Conservation (phyloP, 2,797 vertebrate genomes). For the Acanthurus tractus region DNA sequence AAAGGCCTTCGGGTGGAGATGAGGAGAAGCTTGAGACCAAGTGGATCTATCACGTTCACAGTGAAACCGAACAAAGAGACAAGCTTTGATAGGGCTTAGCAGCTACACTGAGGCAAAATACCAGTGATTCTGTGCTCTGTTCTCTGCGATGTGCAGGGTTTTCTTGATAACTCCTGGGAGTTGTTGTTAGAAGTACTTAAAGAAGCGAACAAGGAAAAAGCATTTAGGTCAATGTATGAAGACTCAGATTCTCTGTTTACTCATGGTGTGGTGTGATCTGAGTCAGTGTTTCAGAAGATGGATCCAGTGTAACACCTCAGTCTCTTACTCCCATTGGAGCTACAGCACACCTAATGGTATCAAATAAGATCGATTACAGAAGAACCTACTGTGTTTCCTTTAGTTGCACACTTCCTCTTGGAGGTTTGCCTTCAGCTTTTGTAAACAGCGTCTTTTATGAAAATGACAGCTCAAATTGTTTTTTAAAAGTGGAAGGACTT, state of each 20-base stretch:
- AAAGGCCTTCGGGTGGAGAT: conserved; percentile 24
- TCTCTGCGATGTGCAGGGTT: conserved; percentile 38
- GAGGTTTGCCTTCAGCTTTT: background rate
- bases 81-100: conserved; percentile 7
- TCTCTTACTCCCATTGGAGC: conserved; percentile 20
- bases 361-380: conserved; percentile 14
- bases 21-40: background rate
- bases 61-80: conserved; percentile 16
- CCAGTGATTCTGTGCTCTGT: conserved; percentile 3
- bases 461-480: conserved; percentile 8
- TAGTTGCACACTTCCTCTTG: conserved; percentile 3
- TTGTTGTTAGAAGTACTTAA: conserved; percentile 12
- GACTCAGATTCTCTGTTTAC: conserved; percentile 8
- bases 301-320: conserved; percentile 24
- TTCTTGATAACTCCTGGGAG: conserved; percentile 49
- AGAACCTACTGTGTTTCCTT: background rate
- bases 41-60: conserved; percentile 31
- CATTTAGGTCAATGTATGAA: conserved; percentile 74
- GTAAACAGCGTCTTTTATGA: conserved; percentile 7
- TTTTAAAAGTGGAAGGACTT: background rate
- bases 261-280: conserved; percentile 28
- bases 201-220: conserved; percentile 76
- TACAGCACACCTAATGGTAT: conserved; percentile 5
- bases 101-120: conserved; percentile 21
- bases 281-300: conserved; percentile 22